Conservation (phyloP, 2,888 invertebrate genomes). For the Drosophila peninsularis region DNA sequence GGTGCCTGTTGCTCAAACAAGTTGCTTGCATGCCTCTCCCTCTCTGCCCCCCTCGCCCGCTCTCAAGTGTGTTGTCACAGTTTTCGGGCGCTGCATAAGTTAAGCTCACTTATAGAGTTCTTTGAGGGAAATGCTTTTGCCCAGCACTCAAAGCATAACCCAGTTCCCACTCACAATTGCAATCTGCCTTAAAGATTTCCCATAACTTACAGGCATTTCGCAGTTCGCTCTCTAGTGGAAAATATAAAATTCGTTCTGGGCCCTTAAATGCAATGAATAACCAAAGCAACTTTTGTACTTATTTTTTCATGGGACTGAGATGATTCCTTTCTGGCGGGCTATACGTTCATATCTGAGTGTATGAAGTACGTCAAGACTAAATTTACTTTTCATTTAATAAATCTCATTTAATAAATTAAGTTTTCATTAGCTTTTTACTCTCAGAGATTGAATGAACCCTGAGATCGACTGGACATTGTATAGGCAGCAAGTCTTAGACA, state of each 20-base stretch:
- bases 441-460: too few species aligned
- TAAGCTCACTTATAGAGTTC: background rate
- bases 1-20: constrained; percentile 11
- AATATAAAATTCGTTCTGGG: background rate
- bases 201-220: background rate
- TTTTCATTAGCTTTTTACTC: too few species aligned
- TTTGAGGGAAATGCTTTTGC: background rate
- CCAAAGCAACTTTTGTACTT: background rate
- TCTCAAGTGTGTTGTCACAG: background rate
- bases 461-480: too few species aligned
- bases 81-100: constrained; percentile 8
- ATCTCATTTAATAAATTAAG: too few species aligned
- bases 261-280: background rate
- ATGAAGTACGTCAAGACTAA: too few species aligned
- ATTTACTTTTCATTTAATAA: too few species aligned
- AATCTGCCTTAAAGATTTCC: background rate
- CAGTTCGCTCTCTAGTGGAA: background rate
- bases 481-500: too few species aligned
- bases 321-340: too few species aligned
- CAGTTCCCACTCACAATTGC: constrained; percentile 1
- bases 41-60: background rate
- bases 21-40: background rate
- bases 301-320: too few species aligned
- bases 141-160: background rate
- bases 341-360: too few species aligned